Evolutionary conservation across 2,888 invertebrate species (phyloP), one percentile per base, ranked within the genome.

Genomic region (Chromoteleia sp.): DNA sequence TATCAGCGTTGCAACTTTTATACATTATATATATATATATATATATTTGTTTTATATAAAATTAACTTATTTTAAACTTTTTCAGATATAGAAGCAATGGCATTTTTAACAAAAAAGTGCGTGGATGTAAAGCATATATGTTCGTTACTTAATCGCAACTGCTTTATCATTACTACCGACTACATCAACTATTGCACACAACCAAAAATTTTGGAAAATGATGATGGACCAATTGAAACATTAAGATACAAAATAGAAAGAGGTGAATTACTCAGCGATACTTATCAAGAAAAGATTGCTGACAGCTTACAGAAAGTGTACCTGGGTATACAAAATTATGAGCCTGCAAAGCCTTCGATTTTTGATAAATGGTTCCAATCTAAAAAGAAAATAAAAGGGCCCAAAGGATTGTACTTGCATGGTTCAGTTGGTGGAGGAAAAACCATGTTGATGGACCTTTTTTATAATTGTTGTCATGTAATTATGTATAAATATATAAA

Each of bases 391-490:
- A 86, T 85, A 45, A 91, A 93, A 81, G 93, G 93, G 39, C 96
- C 96, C 0, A 95, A 95, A 91, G 98, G 98, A 3, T 92, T 98
- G 8, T 98, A 98, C 89, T 94, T 98, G 76, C 95, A 96, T 92
- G 98, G 98, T 70, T 96, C 97, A 88, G 97, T 98, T 82, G 97
- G 98, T 50, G 97, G 98, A 86, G 99, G 99, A 48, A 99, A 99
- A 93, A 99, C 99, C 4, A 99, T 99, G 96, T 93, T 99, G 74
- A 99, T 99, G 99, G 99, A 99, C 92, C 92, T 99, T 87, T 99
- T 99, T 93, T 98, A 96, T 93, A 95, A 97, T 86, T 94, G 95
- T 88, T 95, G 95, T 90, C 92, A 93, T 86, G 93, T 94, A 89
- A 65, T 45, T 39, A 63, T 10, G 25, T 48, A 41, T 41, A 41